A percentile compares a stretch with the other conserved stretches of the same genome.
phyloP scores from a whole-genome alignment of 2,888 invertebrate species.

The Limnephilus marmoratus region DNA sequence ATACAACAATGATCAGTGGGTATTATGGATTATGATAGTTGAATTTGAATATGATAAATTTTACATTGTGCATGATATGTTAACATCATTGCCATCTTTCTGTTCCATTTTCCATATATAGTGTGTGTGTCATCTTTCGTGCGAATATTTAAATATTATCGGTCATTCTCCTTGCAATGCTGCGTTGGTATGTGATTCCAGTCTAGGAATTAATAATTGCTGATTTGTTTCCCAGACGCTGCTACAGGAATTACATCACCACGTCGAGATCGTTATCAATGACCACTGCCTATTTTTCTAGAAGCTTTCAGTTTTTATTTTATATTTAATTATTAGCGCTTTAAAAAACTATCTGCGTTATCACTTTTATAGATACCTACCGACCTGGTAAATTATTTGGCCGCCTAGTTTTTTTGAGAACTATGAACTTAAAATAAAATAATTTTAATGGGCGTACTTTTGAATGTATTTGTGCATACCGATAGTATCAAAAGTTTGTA shows the following conservation, averaged over 20 bases:
- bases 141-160: neutral
- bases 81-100: neutral
- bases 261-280: neutral
- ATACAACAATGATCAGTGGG: too few species aligned
- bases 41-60: too few species aligned
- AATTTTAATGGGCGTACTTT: too few species aligned
- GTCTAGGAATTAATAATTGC: neutral
- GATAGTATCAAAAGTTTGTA: too few species aligned
- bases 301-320: neutral
- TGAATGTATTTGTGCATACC: too few species aligned
- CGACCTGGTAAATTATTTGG: too few species aligned
- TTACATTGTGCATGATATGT: neutral
- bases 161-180: neutral
- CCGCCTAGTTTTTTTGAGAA: too few species aligned
- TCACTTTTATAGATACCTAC: neutral
- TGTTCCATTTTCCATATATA: neutral
- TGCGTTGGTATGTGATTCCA: neutral
- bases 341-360: neutral
- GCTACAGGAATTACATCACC: neutral
- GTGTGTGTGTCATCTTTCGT: neutral
- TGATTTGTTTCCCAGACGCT: neutral
- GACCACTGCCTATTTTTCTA: neutral
- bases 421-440: too few species aligned
- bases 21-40: too few species aligned
- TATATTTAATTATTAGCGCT: too few species aligned